These are phyloP conservation scores for Agonopterix alstromeriana DNA, from an alignment of 2,888 invertebrate species.

Conservation along the genomic window DNA sequence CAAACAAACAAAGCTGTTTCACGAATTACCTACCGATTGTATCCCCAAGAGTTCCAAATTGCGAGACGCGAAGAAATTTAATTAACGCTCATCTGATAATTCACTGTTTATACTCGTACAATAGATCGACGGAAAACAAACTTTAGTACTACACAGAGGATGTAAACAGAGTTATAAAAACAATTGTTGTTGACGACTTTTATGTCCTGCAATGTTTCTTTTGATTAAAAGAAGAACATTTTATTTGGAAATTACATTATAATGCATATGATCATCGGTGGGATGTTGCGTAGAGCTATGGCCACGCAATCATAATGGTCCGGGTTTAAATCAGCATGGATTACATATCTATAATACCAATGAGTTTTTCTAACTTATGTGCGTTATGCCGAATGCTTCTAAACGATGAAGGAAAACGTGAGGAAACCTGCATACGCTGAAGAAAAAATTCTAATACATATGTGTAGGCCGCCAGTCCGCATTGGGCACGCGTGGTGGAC, in stretches of 20 bases:
- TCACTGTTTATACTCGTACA: conserved; percentile 47
- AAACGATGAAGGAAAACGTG: too few species aligned
- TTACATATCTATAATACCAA: too few species aligned
- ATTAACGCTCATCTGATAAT: conserved; percentile 65
- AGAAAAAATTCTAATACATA: too few species aligned
- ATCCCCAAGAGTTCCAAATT: conserved; percentile 39
- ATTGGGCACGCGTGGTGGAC: too few species aligned
- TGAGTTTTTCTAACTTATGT: too few species aligned
- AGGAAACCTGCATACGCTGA: too few species aligned
- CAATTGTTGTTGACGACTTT: neutral
- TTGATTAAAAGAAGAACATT: neutral
- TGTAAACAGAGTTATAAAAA: neutral
- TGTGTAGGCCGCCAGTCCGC: too few species aligned
- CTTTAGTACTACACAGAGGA: conserved; percentile 14
- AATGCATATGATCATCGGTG: too few species aligned
- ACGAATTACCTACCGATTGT: conserved; percentile 38
- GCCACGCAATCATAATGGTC: too few species aligned
- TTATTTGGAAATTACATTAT: neutral
- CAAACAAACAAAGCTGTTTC: conserved; percentile 43
- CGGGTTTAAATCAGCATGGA: too few species aligned
- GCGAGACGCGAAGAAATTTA: conserved; percentile 61
- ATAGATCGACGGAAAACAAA: conserved; percentile 50
- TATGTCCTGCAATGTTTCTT: neutral
- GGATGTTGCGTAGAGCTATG: too few species aligned
- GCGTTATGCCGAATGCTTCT: too few species aligned